Conservation (phyloP, 92 coral and sea anemone species). For the Isaurus tuberculatus region DNA sequence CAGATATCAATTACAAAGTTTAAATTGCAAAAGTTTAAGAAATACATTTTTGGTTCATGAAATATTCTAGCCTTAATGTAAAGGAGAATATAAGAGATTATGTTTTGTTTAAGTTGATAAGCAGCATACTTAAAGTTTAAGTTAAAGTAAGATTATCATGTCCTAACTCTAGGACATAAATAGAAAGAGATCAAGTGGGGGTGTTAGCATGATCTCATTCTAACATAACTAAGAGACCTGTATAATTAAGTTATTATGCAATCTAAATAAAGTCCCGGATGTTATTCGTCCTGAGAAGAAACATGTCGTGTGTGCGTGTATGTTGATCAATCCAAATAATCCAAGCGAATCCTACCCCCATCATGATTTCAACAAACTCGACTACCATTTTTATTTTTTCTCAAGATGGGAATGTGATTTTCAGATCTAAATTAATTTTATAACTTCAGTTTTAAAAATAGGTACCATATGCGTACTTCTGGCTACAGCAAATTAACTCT, state of each 20-base stretch:
- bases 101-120: neutral
- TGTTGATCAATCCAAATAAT: neutral
- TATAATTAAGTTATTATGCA: neutral
- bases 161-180: neutral
- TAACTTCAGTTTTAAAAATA: no score
- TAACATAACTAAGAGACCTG: neutral
- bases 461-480: no score
- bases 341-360: neutral
- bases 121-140: neutral
- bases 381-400: no score
- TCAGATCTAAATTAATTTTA: no score
- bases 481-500: no score
- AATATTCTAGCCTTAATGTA: neutral
- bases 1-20: conserved; percentile 28
- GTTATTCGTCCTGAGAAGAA: conserved; percentile 2
- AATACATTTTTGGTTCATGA: conserved; percentile 32
- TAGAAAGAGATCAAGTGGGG: conserved; percentile 13
- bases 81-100: neutral
- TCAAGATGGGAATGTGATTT: no score
- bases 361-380: no score
- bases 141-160: no score
- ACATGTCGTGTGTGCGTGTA: neutral
- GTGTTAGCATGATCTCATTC: conserved; percentile 21
- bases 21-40: conserved; percentile 37
- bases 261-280: conserved; percentile 2